phyloP scores from a whole-genome alignment of 2,797 vertebrate genomes.

The Mergus octosetaceus region DNA sequence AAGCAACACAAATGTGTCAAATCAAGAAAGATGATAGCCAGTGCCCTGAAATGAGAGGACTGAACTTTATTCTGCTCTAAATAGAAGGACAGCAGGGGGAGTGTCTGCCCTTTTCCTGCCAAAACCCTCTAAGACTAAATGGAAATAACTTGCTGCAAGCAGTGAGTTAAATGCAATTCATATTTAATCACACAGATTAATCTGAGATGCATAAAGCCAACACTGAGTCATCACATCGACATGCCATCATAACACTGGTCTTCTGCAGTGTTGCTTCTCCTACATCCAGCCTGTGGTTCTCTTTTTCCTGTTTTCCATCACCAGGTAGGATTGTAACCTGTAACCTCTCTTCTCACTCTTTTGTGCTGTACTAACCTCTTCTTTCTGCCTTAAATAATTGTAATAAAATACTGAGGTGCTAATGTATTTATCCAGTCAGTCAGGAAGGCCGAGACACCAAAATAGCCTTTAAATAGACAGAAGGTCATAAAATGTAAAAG shows the following conservation, averaged over 20 bases:
- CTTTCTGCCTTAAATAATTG: background rate
- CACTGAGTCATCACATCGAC: background rate
- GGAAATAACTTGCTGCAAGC: background rate
- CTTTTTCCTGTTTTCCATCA: background rate
- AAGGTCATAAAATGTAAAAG: background rate
- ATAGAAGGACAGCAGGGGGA: constrained; percentile 37
- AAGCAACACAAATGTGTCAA: background rate
- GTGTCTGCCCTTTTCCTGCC: constrained; percentile 20
- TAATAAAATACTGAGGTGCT: background rate
- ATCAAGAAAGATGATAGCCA: background rate
- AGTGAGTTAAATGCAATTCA: background rate
- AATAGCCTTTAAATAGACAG: background rate
- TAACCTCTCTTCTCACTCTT: background rate
- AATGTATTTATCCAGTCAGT: background rate
- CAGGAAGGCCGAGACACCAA: background rate
- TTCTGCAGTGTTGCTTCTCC: background rate
- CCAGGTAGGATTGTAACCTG: background rate
- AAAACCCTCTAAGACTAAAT: background rate
- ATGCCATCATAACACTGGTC: background rate
- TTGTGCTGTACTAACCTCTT: background rate
- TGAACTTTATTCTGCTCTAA: background rate
- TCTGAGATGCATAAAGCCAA: background rate
- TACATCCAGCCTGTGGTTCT: background rate
- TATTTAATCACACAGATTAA: background rate
- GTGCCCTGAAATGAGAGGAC: background rate